Conservation (phyloP, 2,888 invertebrate genomes). For the Polymixis flavicincta region DNA sequence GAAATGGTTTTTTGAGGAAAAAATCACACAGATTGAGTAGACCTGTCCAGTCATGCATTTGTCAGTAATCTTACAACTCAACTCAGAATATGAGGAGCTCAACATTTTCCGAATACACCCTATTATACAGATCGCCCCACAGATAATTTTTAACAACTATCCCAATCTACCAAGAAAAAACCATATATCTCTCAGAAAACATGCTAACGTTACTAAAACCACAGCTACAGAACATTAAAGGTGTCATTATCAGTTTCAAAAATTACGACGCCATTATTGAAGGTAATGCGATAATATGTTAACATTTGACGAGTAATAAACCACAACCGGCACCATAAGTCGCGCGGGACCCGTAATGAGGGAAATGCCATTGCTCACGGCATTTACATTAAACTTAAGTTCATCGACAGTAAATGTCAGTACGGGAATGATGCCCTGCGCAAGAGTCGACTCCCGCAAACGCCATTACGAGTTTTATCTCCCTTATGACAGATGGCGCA, state of each 20-base stretch:
- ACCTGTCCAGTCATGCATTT: no score
- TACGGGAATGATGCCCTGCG: conserved; percentile 76
- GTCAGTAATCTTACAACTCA: no score
- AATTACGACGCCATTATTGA: conserved; percentile 70
- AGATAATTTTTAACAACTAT: background rate
- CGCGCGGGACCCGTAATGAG: conserved; percentile 79
- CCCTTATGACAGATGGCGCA: conserved; percentile 87
- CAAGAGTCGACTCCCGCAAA: conserved; percentile 79
- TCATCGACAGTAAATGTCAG: conserved; percentile 87
- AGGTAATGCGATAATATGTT: conserved; percentile 73
- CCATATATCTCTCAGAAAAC: conserved; percentile 26
- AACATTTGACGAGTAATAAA: conserved; percentile 84
- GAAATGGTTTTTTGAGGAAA: no score
- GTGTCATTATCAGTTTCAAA: conserved; percentile 62
- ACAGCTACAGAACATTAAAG: conserved; percentile 36
- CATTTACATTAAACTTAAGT: conserved; percentile 84
- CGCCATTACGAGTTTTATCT: conserved; percentile 85
- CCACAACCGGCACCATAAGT: conserved; percentile 66
- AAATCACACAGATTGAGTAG: no score
- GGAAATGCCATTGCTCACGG: conserved; percentile 76
- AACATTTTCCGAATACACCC: background rate
- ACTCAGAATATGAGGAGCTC: no score
- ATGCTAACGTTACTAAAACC: conserved; percentile 44
- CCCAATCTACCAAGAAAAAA: conserved; percentile 51
- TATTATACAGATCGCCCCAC: background rate